Evolutionary conservation across 2,888 invertebrate species (phyloP), one percentile per base, ranked within the genome.

Genomic region (Nebria brevicollis): DNA sequence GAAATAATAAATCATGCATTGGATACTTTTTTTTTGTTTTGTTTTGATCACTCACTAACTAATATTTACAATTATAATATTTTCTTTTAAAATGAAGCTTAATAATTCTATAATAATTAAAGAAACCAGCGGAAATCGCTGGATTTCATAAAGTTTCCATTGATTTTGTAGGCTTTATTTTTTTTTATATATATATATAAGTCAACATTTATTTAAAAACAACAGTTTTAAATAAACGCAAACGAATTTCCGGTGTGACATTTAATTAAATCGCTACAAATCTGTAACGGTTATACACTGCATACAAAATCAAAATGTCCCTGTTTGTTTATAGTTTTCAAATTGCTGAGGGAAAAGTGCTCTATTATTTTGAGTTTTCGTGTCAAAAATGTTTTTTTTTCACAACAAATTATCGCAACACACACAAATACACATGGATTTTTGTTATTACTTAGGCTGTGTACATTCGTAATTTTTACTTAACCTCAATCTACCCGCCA

Each of bases 31-130:
- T 54, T 54, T 54, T 54, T n/a, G n/a, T n/a, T n/a, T 54, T 54
- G 8, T 54, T 54, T 54, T 54, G 54, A 11, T 54, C 54, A 68
- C 66, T 42, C 72, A 15, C 79, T 79, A 79, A 75, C 80, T 80
- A 80, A 80, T 80, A 80, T 80, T 75, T 80, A 80, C 80, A 80
- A 79, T 79, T 79, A 79, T 79, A 68, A 78, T 77, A 72, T 75
- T 75, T 26, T 26, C 34, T 70, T 26, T 26, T 80, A 75, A 79
- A 80, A 80, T 80, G 80, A 80, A 80, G 80, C 80, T 80, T 73
- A 26, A 73, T 73, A 73, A 73, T 70, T 70, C 26, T 13, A 54
- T 54, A 54, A 54, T 54, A 54, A 54, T 13, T 8, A 70, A 34
- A 34, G 34, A 34, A 70, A 7, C 25, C 26, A 70, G 70, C 70